phyloP scores from a whole-genome alignment of 2,113 vertebrate genomes.

The Myrmophylax atrothorax region DNA sequence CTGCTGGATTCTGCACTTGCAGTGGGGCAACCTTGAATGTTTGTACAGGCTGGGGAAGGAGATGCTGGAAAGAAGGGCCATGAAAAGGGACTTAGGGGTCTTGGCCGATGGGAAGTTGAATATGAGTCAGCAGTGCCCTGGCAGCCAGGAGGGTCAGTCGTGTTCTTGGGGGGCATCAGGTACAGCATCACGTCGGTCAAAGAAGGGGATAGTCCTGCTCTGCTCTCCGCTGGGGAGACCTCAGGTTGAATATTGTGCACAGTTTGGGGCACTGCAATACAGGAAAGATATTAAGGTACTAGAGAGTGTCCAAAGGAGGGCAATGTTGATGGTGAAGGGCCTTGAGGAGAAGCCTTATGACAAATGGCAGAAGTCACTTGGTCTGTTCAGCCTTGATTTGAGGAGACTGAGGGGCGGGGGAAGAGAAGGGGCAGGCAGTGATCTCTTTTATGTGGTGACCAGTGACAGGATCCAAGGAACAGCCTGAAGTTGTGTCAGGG shows the following conservation, averaged over 20 bases:
- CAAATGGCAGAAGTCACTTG: not conserved
- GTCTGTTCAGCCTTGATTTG: not conserved
- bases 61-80: too few relatives aligned
- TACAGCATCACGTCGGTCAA: not conserved
- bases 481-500: not conserved
- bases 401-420: not conserved
- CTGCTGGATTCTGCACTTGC: too few relatives aligned
- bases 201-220: not conserved
- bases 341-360: not conserved
- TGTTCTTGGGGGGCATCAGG: too few relatives aligned
- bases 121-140: too few relatives aligned
- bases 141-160: too few relatives aligned
- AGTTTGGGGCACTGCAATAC: not conserved
- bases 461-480: not conserved
- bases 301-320: not conserved
- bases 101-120: too few relatives aligned
- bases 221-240: not conserved
- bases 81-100: too few relatives aligned
- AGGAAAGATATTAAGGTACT: not conserved
- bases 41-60: too few relatives aligned
- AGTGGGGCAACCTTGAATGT: too few relatives aligned
- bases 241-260: not conserved
- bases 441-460: not conserved
- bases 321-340: not conserved
- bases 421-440: not conserved